Percentiles rank a stretch among this genome's conserved stretches.
These are phyloP conservation scores for Leptonema lineaticorne DNA, from an alignment of 1,140 invertebrate genomes.

Conservation along the genomic window DNA sequence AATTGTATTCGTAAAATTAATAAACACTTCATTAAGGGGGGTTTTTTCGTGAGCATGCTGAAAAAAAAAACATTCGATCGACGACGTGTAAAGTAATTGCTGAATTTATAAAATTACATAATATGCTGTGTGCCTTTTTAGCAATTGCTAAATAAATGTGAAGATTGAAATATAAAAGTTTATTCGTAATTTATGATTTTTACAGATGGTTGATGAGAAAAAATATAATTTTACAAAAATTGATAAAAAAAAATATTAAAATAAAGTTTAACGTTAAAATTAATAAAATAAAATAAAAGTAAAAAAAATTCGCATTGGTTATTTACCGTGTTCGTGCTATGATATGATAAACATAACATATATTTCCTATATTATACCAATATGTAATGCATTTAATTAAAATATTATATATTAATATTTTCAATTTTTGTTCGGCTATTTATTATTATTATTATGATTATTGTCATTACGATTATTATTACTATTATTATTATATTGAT, in stretches of 20 bases:
- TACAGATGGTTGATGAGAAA: constrained; percentile 36
- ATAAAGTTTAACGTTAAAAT: too few relatives aligned
- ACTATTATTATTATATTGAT: too few relatives aligned
- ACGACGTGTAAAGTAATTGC: constrained; percentile 40
- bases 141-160: constrained; percentile 42
- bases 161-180: constrained; percentile 37
- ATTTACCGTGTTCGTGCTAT: constrained; percentile 31
- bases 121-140: constrained; percentile 42
- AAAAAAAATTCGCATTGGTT: constrained; percentile 25
- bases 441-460: too few relatives aligned
- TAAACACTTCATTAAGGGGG: constrained; percentile 38
- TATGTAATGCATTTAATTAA: constrained; percentile 31
- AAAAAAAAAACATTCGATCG: constrained; percentile 40
- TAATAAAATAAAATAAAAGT: constrained; percentile 18
- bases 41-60: constrained; percentile 37
- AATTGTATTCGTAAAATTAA: constrained; percentile 41
- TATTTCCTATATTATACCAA: constrained; percentile 32
- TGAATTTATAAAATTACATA: constrained; percentile 38
- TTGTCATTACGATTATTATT: too few relatives aligned
- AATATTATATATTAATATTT: constrained; percentile 20
- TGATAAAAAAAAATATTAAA: constrained; percentile 24
- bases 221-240: constrained; percentile 33
- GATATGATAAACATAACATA: constrained; percentile 19
- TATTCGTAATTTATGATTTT: constrained; percentile 35
- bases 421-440: constrained; percentile 25